Evolutionary conservation across 1,140 invertebrate genomes (phyloP), one percentile per base, ranked within the genome.

Genomic region (Samia ricini): DNA sequence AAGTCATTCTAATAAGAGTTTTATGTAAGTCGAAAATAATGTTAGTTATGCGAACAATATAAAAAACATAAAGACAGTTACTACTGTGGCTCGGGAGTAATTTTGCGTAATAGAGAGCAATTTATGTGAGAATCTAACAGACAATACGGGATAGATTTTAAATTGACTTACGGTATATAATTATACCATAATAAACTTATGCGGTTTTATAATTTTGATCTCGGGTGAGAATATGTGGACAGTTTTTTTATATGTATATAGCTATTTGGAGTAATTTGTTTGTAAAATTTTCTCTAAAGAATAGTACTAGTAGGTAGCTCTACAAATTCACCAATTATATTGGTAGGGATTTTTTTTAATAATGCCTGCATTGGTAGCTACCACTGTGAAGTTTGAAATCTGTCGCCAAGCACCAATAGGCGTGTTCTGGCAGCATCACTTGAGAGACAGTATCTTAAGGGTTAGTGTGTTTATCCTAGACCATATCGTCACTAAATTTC

Each of bases 121-220:
- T 81, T 79, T 83, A 68, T 76, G 70, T 76, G 66, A 66, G 75
- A 78, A 79, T 74, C 68, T 61, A 29, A 61, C 60, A 63, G 61
- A 72, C 76, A 82, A 79, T 84, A 84, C 76, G 74, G 71, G 66
- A 84, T 76, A 72, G 73, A 69, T 66, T 66, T 63, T 57, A 67
- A 72, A 79, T 76, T 74, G 72, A 78, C 66, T 77, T 76, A 80
- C 77, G 74, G 74, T 77, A 74, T 68, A 64, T 82, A 81, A 79
- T 79, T 76, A 76, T 72, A 61, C 61, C 49, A 51, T 64, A 69
- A 66, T 72, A 61, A 68, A 63, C 56, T 64, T 69, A 42, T 64
- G 67, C 59, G 62, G 55, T 64, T 64, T 29, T 68, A 49, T 57
- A 26, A 33, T 57, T 33, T 22, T 18, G 20, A 22, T 33, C 56